phyloP scores from a whole-genome alignment of 2,888 invertebrate species.

The Nebria brevicollis region DNA sequence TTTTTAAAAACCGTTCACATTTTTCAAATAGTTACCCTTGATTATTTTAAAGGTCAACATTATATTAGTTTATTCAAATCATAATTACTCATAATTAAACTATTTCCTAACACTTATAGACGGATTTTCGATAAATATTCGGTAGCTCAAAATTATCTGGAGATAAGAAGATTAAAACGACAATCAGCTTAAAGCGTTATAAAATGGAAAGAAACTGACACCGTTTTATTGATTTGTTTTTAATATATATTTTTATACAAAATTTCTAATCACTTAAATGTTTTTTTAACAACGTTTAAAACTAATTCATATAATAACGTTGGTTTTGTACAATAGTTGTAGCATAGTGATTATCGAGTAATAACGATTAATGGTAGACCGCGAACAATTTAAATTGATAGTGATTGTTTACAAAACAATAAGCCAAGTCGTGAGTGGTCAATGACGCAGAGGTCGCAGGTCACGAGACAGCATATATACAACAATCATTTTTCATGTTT shows the following conservation, averaged over 20 bases:
- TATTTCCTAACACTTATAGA: no score
- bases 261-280: no score
- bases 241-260: no score
- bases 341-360: slow-evolving; percentile 22
- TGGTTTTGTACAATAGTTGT: neutral
- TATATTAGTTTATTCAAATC: neutral
- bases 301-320: no score
- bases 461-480: slow-evolving; percentile 22
- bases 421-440: slow-evolving; percentile 24
- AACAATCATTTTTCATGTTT: slow-evolving; percentile 1
- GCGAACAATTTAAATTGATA: slow-evolving; percentile 34
- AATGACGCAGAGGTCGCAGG: slow-evolving; percentile 29
- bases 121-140: no score
- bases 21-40: neutral
- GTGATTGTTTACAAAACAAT: slow-evolving; percentile 35
- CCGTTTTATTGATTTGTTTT: no score
- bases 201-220: no score
- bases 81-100: neutral
- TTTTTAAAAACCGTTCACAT: neutral
- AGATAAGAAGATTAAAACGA: no score
- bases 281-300: no score
- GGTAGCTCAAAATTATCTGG: no score
- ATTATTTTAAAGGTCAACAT: neutral
- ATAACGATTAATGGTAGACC: slow-evolving; percentile 24
- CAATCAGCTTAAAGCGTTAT: no score